Evolutionary conservation across 2,888 invertebrate genomes (phyloP), one percentile per base, ranked within the genome.

Genomic region (Aphodius sticticus): DNA sequence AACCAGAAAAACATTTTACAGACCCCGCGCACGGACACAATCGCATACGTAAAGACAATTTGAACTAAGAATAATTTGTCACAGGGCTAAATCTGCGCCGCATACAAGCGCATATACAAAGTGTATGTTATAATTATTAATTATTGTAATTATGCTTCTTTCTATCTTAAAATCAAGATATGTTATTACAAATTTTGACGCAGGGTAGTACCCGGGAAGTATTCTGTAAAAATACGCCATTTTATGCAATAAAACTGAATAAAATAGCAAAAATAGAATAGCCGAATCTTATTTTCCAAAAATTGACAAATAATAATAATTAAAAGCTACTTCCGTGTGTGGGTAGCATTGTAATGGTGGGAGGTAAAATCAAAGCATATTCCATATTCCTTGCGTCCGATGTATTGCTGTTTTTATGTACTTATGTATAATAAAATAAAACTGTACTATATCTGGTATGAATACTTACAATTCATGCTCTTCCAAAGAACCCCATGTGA

Each of bases 401-500:
- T 53, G 53, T 53, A 53, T 53, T 53, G 53, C 53, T 53, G 53
- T 53, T 53, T 26, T 53, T 53, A 53, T 53, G 2, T 53, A 53
- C 53, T 53, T 53, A 53, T 53, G 53, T 53, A 53, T 53, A 53
- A 53, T 53, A 53, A 53, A 53, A 53, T 53, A 53, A 53, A 53
- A 53, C 53, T 53, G 53, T 26, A 26, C 26, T 26, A 26, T 26
- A 26, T 26, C 26, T 26, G 26, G 26, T 26, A 26, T 26, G 26
- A 26, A 69, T 69, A 69, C 69, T 69, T 69, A 69, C 69, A n/a
- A 14, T 15, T 16, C 70, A 70, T n/a, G 14, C 26, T 70, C 70
- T 16, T 70, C 70, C 16, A 70, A 26, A 16, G 70, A 70, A 16
- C 70, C 70, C 70, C 70, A 70, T 16, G 26, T 70, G 26, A 70